Conservation (phyloP, 1,140 invertebrate genomes). For the Apocrypta bakeri region DNA sequence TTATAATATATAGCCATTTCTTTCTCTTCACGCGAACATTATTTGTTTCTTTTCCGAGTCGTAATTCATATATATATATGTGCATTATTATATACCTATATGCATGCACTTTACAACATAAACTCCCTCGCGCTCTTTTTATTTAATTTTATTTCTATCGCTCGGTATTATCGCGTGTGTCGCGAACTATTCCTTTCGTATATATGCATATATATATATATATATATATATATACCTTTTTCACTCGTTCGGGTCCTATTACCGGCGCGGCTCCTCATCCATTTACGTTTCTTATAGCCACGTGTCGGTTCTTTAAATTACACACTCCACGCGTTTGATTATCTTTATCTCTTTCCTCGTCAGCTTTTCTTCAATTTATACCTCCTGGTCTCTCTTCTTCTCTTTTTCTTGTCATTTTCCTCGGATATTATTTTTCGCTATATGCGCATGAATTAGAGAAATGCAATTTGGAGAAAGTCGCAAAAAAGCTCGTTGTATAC, state of each 20-base stretch:
- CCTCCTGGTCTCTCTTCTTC: neutral
- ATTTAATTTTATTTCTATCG: neutral
- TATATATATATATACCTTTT: neutral
- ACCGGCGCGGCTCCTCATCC: neutral
- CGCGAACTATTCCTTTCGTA: neutral
- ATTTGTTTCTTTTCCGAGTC: neutral
- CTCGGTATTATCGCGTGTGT: neutral
- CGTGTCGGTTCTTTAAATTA: slow-evolving; percentile 24
- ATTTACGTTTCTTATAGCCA: neutral
- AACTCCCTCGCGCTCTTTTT: neutral
- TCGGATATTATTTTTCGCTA: neutral
- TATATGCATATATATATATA: neutral
- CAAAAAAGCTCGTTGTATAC: neutral
- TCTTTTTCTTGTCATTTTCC: neutral
- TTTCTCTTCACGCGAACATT: neutral
- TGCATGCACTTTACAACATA: too few relatives aligned
- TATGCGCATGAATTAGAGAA: neutral
- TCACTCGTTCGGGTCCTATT: neutral
- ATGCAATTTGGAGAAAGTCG: neutral
- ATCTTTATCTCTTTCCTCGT: neutral
- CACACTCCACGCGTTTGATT: neutral
- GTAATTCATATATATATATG: neutral
- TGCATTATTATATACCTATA: too few relatives aligned
- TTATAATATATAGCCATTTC: neutral
- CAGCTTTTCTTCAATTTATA: slow-evolving; percentile 1